Evolutionary conservation across 2,888 invertebrate species (phyloP).

Genomic region (Nasonovia ribisnigri): DNA sequence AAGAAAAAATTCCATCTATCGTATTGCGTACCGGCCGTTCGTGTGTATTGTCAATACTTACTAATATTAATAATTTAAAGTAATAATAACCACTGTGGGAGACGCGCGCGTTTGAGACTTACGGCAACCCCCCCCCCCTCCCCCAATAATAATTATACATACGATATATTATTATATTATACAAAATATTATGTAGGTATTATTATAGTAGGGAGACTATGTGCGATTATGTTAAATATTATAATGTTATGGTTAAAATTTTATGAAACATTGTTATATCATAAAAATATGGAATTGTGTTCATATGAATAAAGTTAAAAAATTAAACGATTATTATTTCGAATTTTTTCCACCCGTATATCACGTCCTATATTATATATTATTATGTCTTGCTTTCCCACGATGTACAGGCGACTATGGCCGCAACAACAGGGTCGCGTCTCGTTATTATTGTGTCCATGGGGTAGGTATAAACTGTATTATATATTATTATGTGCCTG

Average conservation of each 20-base stretch:
- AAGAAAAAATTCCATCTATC: not conserved
- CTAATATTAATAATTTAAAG: not conserved
- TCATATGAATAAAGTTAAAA: slow-evolving; percentile 62
- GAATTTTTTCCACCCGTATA: not conserved
- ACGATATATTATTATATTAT: slow-evolving; percentile 3
- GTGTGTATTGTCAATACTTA: not conserved
- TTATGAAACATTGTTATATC: slow-evolving; percentile 61
- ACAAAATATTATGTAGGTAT: slow-evolving; percentile 33
- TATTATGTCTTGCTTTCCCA: slow-evolving; percentile 5
- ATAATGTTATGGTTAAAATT: slow-evolving; percentile 61
- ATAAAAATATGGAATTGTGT: slow-evolving; percentile 63
- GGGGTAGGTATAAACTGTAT: no score
- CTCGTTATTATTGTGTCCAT: not conserved
- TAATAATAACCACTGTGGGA: not conserved
- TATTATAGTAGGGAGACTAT: slow-evolving; percentile 48
- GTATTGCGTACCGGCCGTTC: not conserved
- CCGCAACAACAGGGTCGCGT: not conserved
- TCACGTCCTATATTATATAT: not conserved
- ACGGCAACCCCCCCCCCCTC: no score
- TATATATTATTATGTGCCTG: not conserved
- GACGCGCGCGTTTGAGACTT: slow-evolving; percentile 40
- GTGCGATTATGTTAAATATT: slow-evolving; percentile 55
- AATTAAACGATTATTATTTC: slow-evolving; percentile 15
- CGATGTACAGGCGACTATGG: not conserved
- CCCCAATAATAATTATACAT: not conserved